phyloP scores from a whole-genome alignment of 2,113 vertebrate species.

The Petromus typicus region DNA sequence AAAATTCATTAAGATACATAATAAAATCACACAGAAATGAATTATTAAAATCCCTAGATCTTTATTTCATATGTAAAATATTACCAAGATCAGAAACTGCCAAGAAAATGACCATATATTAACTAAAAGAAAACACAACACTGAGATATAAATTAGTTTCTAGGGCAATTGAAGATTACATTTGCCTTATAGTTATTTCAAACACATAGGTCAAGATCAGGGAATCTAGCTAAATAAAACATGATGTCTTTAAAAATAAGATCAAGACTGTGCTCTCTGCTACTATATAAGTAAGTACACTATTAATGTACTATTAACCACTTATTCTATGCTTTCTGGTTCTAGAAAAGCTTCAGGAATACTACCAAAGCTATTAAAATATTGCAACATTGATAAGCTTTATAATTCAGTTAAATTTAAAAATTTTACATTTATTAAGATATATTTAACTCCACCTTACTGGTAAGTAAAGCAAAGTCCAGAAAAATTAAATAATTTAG shows the following conservation, averaged over 20 bases:
- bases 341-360: slow-evolving; percentile 24
- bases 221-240: background rate
- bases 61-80: slow-evolving; percentile 77
- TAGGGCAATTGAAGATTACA: slow-evolving; percentile 21
- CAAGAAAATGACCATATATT: slow-evolving; percentile 55
- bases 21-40: slow-evolving; percentile 50
- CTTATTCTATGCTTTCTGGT: background rate
- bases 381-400: slow-evolving; percentile 13
- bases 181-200: slow-evolving; percentile 31
- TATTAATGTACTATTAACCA: slow-evolving; percentile 5
- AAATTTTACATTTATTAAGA: slow-evolving; percentile 29
- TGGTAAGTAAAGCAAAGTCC: background rate
- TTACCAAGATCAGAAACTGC: slow-evolving; percentile 65
- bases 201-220: background rate
- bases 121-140: slow-evolving; percentile 47
- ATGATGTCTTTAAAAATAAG: background rate
- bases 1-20: slow-evolving; percentile 43
- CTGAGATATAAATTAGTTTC: slow-evolving; percentile 37
- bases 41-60: slow-evolving; percentile 62
- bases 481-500: slow-evolving; percentile 32
- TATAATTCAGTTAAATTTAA: slow-evolving; percentile 23
- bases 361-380: background rate
- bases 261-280: background rate
- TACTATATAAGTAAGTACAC: background rate
- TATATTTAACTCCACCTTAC: slow-evolving; percentile 4